A percentile compares a stretch with the other conserved stretches of the same genome.
Evolutionary conservation across 2,888 invertebrate species (phyloP).

Genomic region (Thysanoteuthis rhombus): DNA sequence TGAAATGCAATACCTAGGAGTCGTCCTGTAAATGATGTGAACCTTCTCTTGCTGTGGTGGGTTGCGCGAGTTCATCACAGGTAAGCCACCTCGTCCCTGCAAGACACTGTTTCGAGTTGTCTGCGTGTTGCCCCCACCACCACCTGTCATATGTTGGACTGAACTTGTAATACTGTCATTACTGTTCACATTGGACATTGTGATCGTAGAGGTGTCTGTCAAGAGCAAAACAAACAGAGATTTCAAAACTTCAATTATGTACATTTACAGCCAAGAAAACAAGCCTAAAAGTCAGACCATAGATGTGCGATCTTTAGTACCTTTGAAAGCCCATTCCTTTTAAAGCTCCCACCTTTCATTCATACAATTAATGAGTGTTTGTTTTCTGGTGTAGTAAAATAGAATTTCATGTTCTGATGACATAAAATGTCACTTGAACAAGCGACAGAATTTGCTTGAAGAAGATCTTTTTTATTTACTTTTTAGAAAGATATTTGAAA

Average conservation of each 20-base stretch:
- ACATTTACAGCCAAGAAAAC: not conserved
- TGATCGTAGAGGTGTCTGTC: not conserved
- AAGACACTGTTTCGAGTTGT: not conserved
- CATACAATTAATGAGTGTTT: no score
- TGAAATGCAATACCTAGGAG: not conserved
- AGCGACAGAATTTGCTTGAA: no score
- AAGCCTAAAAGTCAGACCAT: not conserved
- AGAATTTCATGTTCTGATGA: no score
- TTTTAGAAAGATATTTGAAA: no score
- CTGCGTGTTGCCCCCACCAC: slow-evolving; percentile 26
- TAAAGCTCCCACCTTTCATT: no score
- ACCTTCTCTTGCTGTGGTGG: not conserved
- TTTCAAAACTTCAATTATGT: not conserved
- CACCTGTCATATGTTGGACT: slow-evolving; percentile 30
- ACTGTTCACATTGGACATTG: not conserved
- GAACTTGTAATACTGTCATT: not conserved
- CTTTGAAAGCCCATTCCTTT: no score
- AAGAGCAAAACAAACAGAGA: not conserved
- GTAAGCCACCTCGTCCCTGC: not conserved
- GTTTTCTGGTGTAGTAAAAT: no score
- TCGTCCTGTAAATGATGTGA: not conserved
- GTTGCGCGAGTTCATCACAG: not conserved
- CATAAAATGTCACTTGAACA: no score
- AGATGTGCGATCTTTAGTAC: no score
- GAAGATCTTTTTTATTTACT: no score